Evolutionary conservation across 2,888 invertebrate genomes (phyloP).

Genomic region (Craniophora ligustri): DNA sequence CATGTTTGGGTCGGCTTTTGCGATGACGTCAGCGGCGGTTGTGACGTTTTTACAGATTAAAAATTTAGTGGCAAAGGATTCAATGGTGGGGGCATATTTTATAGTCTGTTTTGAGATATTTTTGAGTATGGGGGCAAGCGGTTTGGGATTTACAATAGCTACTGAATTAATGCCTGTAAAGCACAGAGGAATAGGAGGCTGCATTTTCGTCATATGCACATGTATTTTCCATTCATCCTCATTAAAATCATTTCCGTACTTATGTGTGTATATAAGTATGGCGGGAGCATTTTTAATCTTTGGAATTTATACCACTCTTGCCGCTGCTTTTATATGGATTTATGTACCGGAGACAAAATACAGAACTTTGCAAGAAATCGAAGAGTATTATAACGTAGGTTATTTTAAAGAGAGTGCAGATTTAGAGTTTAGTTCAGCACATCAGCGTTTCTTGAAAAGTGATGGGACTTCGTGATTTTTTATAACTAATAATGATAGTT

Average conservation of each 20-base stretch:
- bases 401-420: slow-evolving; percentile 8
- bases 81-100: slow-evolving; percentile 21
- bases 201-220: slow-evolving; percentile 5
- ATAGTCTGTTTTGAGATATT: slow-evolving; percentile 1
- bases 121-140: slow-evolving; percentile 4
- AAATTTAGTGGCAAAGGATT: slow-evolving; percentile 5
- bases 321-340: background rate
- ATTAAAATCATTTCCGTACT: slow-evolving; percentile 14
- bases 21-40: slow-evolving; percentile 5
- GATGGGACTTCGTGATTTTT: background rate
- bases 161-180: slow-evolving; percentile 22
- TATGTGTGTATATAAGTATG: slow-evolving; percentile 18
- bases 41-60: slow-evolving; percentile 10
- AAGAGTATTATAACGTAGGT: slow-evolving; percentile 18
- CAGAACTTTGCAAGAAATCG: slow-evolving; percentile 19
- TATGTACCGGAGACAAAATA: slow-evolving; percentile 17
- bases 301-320: background rate
- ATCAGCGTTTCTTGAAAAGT: slow-evolving; percentile 10
- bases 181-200: slow-evolving; percentile 13
- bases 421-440: background rate
- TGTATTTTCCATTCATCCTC: slow-evolving; percentile 8
- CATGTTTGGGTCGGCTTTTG: slow-evolving; percentile 5
- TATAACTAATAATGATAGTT: background rate
- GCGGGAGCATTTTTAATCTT: slow-evolving; percentile 16
- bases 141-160: slow-evolving; percentile 12